These are phyloP conservation scores for Drosophila anomelani DNA, from an alignment of 2,888 invertebrate species.

Conservation along the genomic window DNA sequence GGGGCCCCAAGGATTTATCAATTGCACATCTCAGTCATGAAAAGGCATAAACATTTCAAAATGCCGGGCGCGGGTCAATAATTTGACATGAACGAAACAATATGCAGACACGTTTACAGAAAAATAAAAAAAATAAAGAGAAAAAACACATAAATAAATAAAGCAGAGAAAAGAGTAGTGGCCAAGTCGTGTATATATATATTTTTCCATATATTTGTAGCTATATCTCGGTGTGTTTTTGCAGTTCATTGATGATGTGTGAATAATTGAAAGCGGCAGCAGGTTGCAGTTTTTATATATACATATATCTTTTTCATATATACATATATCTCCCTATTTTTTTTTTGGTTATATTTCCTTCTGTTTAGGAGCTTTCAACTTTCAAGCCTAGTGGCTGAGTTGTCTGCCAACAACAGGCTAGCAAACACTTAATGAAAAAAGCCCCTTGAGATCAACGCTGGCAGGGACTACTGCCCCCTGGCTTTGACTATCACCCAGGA, in stretches of 20 bases:
- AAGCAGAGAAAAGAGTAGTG: not conserved
- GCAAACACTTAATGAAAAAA: slow-evolving; percentile 64
- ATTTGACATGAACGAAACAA: slow-evolving; percentile 83
- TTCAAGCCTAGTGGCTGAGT: slow-evolving; percentile 54
- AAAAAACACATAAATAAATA: not conserved
- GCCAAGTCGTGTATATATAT: not conserved
- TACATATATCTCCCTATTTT: not conserved
- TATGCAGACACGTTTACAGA: slow-evolving; percentile 56
- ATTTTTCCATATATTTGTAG: not conserved
- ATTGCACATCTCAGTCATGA: slow-evolving; percentile 83
- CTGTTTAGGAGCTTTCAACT: slow-evolving; percentile 32
- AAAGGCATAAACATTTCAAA: slow-evolving; percentile 84
- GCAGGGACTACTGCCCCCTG: slow-evolving; percentile 18
- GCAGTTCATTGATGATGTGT: slow-evolving; percentile 57
- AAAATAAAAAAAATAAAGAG: not conserved
- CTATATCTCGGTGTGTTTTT: not conserved
- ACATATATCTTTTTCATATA: not conserved
- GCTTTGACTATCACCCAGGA: slow-evolving; percentile 41
- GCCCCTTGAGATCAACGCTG: slow-evolving; percentile 27
- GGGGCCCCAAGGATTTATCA: slow-evolving; percentile 73
- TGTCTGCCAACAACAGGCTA: slow-evolving; percentile 74
- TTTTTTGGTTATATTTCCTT: not conserved
- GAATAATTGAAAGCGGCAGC: slow-evolving; percentile 67
- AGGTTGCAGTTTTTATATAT: slow-evolving; percentile 15
- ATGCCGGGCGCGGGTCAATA: slow-evolving; percentile 81